Percentiles rank a stretch among this genome's conserved stretches.
phyloP scores from a whole-genome alignment of 2,113 vertebrate genomes.

The Haliaeetus leucogaster region DNA sequence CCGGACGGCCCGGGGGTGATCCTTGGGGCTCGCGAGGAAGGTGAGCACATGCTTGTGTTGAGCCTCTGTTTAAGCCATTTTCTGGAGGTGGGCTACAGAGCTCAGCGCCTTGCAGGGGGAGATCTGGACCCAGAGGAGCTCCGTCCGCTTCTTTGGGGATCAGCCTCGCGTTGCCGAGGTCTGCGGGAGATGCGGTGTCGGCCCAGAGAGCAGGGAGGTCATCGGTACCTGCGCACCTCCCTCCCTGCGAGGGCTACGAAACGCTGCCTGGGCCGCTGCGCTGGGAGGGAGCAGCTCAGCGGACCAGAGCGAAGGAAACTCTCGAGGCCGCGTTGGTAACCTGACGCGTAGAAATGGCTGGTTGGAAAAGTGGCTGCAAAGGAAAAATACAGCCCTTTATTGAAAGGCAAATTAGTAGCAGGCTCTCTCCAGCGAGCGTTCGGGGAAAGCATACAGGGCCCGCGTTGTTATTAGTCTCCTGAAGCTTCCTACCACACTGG shows the following conservation, averaged over 20 bases:
- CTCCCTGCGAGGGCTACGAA: rapidly evolving
- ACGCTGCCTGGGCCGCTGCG: rapidly evolving
- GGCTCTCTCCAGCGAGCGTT: background rate
- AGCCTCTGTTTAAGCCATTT: background rate
- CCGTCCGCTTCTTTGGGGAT: too few relatives aligned
- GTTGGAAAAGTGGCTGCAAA: background rate
- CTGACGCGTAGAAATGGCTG: background rate
- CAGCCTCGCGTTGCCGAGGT: background rate
- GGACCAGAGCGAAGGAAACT: background rate
- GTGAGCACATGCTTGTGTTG: background rate
- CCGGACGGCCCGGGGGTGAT: background rate
- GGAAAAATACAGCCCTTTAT: background rate
- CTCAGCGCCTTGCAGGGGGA: background rate
- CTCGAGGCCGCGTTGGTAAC: background rate
- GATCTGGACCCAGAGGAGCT: background rate
- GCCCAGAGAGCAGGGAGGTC: background rate
- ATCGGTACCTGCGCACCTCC: background rate
- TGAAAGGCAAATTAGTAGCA: slow-evolving; percentile 9
- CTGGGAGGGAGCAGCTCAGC: background rate
- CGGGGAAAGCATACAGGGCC: background rate
- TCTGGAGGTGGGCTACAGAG: background rate
- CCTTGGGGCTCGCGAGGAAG: background rate
- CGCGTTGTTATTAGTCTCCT: background rate
- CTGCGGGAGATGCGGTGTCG: background rate
- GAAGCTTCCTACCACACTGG: background rate